A percentile compares a stretch with the other conserved stretches of the same genome.
Conservation (phyloP, 2,888 invertebrate species). For the Arctia plantaginis region DNA sequence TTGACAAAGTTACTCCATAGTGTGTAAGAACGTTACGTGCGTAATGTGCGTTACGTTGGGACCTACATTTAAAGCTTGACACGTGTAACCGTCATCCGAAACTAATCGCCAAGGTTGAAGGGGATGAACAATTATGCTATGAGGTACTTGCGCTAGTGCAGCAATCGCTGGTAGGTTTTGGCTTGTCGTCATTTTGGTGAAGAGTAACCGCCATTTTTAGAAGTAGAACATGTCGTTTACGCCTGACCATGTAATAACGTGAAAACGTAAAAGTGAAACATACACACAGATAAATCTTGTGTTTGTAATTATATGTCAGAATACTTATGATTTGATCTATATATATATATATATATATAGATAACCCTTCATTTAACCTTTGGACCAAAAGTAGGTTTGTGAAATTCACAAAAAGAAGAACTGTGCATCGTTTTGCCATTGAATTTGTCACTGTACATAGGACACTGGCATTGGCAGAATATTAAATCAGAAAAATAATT, state of each 20-base stretch:
- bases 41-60: slow-evolving; percentile 12
- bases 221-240: background rate
- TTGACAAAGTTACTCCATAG: background rate
- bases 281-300: no score
- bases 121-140: slow-evolving; percentile 43
- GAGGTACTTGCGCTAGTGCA: slow-evolving; percentile 40
- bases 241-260: background rate
- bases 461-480: background rate
- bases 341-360: no score
- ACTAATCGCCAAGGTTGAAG: slow-evolving; percentile 61
- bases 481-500: background rate
- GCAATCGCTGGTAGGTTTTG: slow-evolving; percentile 21
- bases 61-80: slow-evolving; percentile 49
- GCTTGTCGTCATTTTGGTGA: slow-evolving; percentile 28
- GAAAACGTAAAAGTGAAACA: no score
- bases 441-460: background rate
- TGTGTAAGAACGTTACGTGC: no score
- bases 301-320: no score
- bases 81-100: slow-evolving; percentile 64
- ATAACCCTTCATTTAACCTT: background rate
- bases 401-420: background rate
- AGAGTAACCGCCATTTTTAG: background rate
- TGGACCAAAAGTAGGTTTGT: background rate
- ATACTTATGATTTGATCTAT: no score
- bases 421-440: background rate